A percentile compares a stretch with the other conserved stretches of the same genome.
Evolutionary conservation across 1,140 invertebrate species (phyloP).

Genomic region (Rhopalosiphum maidis): DNA sequence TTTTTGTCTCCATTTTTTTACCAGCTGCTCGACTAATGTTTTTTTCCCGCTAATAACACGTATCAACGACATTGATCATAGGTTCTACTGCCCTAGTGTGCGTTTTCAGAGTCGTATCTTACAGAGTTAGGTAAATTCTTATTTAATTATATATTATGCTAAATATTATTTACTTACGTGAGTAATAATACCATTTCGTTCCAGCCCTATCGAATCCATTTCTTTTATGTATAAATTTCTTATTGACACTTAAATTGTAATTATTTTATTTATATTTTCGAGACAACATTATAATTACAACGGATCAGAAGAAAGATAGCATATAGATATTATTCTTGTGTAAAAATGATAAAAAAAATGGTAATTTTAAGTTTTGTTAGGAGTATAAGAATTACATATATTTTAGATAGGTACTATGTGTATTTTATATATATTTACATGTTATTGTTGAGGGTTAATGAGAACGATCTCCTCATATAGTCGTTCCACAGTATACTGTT

Average conservation of each 20-base stretch:
- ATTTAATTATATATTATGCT: background rate
- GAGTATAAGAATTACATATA: no score
- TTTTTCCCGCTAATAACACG: background rate
- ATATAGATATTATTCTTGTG: background rate
- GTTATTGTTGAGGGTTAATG: background rate
- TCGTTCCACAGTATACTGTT: background rate
- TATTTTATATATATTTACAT: background rate
- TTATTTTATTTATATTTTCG: background rate
- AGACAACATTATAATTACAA: background rate
- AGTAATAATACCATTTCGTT: background rate
- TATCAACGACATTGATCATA: background rate
- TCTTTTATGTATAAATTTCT: background rate
- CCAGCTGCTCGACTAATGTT: background rate
- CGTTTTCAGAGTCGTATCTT: background rate
- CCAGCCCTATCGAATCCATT: background rate
- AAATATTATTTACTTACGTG: background rate
- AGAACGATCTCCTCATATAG: background rate
- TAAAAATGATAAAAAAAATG: background rate
- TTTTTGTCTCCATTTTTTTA: background rate
- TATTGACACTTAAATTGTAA: background rate
- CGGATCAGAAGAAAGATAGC: background rate
- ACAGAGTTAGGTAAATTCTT: background rate
- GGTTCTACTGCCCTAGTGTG: no score
- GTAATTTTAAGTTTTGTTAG: no score
- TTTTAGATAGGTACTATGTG: no score